Evolutionary conservation across 2,888 invertebrate species (phyloP).

Genomic region (Notodonta dromedarius): DNA sequence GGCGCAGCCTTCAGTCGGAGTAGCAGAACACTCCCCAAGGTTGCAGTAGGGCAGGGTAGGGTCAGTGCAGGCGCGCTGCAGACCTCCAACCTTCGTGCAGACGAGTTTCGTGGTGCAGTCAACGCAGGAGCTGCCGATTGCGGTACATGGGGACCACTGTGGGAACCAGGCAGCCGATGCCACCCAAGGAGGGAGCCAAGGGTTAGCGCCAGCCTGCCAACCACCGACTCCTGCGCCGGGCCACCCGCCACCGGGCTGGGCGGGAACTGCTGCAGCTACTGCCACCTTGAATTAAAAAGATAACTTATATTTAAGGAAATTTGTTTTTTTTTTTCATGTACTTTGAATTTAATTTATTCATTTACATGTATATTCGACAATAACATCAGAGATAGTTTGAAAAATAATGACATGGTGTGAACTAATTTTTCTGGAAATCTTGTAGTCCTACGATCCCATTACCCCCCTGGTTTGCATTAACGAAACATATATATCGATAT

Average conservation of each 20-base stretch:
- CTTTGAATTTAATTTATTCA: too few relatives aligned
- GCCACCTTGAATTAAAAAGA: slow-evolving; percentile 50
- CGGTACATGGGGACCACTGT: slow-evolving; percentile 67
- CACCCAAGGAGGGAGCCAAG: slow-evolving; percentile 75
- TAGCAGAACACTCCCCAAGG: slow-evolving; percentile 75
- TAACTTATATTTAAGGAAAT: slow-evolving; percentile 1
- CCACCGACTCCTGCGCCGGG: slow-evolving; percentile 32
- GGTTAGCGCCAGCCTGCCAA: slow-evolving; percentile 49
- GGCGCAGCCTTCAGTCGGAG: slow-evolving; percentile 66
- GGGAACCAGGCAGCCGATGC: slow-evolving; percentile 69
- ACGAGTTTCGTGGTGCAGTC: slow-evolving; percentile 69
- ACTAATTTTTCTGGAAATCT: too few relatives aligned
- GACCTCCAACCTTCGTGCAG: slow-evolving; percentile 72
- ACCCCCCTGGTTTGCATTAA: too few relatives aligned
- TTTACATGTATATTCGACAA: too few relatives aligned
- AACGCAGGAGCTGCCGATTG: slow-evolving; percentile 59
- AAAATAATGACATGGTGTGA: too few relatives aligned
- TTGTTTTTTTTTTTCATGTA: too few relatives aligned
- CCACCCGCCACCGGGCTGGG: slow-evolving; percentile 39
- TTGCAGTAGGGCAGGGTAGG: slow-evolving; percentile 74
- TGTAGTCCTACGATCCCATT: too few relatives aligned
- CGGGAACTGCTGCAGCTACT: slow-evolving; percentile 59
- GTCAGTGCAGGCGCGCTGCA: slow-evolving; percentile 65
- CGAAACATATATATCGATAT: too few relatives aligned
- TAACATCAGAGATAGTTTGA: too few relatives aligned